These are phyloP conservation scores for Seira sanloemensis DNA, from an alignment of 2,888 invertebrate species.

Conservation along the genomic window DNA sequence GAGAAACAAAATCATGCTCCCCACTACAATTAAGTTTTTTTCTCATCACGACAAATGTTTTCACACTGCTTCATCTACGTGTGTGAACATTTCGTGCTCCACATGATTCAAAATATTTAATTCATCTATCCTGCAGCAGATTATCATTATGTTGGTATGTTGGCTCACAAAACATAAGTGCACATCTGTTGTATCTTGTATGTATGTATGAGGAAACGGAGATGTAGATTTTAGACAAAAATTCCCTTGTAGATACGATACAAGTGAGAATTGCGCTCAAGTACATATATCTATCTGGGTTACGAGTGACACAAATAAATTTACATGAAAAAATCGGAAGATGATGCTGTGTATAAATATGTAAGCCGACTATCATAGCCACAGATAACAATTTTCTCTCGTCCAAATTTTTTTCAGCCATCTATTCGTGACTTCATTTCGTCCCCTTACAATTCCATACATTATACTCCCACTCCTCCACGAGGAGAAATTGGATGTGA, in stretches of 20 bases:
- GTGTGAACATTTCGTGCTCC: too few relatives aligned
- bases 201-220: too few relatives aligned
- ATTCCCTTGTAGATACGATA: background rate
- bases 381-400: background rate
- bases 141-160: too few relatives aligned
- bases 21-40: too few relatives aligned
- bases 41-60: too few relatives aligned
- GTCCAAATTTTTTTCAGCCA: background rate
- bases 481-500: background rate
- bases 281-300: background rate
- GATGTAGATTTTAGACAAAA: background rate
- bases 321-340: background rate
- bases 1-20: too few relatives aligned
- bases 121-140: too few relatives aligned
- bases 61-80: too few relatives aligned
- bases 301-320: background rate
- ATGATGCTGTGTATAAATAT: background rate
- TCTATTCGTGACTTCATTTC: conserved; percentile 13
- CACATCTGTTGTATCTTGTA: too few relatives aligned
- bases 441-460: background rate
- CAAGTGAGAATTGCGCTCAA: background rate
- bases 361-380: background rate
- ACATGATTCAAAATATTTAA: too few relatives aligned
- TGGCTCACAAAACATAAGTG: too few relatives aligned
- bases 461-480: conserved; percentile 10